A percentile compares a stretch with the other conserved stretches of the same genome.
These are phyloP conservation scores for Cataglyphis albicans DNA, from an alignment of 2,888 invertebrate species.

Conservation along the genomic window DNA sequence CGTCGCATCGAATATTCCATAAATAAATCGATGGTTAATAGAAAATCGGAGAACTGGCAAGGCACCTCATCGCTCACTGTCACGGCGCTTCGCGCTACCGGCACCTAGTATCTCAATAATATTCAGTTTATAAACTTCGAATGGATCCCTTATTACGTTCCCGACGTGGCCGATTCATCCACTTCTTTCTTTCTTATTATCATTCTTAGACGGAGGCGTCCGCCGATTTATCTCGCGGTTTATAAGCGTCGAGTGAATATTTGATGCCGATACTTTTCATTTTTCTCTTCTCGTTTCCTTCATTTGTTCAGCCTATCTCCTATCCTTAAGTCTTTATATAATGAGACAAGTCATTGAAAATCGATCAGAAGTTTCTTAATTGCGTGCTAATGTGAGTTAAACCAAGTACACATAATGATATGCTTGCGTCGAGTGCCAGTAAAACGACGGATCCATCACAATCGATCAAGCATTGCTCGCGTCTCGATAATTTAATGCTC, in stretches of 20 bases:
- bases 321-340: not conserved
- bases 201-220: not conserved
- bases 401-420: constrained; percentile 26
- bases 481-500: constrained; percentile 61
- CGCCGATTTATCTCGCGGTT: constrained; percentile 29
- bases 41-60: constrained; percentile 78
- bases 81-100: constrained; percentile 64
- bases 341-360: not conserved
- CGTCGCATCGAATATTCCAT: constrained; percentile 84
- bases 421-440: constrained; percentile 13
- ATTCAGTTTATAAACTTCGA: constrained; percentile 84
- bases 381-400: not conserved
- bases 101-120: constrained; percentile 82
- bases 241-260: constrained; percentile 2
- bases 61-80: constrained; percentile 83
- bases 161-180: constrained; percentile 36
- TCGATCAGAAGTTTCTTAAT: not conserved
- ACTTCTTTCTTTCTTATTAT: constrained; percentile 20
- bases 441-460: constrained; percentile 63
- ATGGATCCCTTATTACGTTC: constrained; percentile 77
- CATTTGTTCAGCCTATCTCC: not conserved
- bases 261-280: not conserved
- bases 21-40: constrained; percentile 85
- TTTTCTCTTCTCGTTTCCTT: not conserved
- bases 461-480: constrained; percentile 62